These are phyloP conservation scores for Alfaro cultratus DNA, from an alignment of 2,797 vertebrate species.

Conservation along the genomic window DNA sequence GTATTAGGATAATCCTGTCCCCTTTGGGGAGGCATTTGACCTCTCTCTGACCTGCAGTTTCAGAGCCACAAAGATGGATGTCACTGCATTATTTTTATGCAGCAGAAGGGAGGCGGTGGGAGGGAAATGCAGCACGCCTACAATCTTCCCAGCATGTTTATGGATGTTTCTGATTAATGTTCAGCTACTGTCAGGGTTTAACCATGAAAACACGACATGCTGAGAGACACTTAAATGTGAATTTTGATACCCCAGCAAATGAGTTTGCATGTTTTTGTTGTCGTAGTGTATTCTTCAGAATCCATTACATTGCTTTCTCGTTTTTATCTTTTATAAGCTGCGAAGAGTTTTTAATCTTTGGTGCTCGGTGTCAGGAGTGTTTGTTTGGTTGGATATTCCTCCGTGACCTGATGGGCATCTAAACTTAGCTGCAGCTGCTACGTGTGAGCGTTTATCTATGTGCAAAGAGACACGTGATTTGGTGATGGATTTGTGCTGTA, in stretches of 20 bases:
- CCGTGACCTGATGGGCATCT: conserved; percentile 60
- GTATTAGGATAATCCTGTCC: conserved; percentile 24
- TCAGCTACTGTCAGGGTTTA: conserved; percentile 19
- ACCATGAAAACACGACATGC: conserved; percentile 5
- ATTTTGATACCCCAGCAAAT: conserved; percentile 35
- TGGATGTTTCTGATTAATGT: conserved; percentile 40
- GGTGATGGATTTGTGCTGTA: conserved; percentile 42
- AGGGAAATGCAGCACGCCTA: background rate
- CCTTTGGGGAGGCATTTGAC: conserved; percentile 60
- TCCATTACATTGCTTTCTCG: conserved; percentile 12
- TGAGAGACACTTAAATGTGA: conserved; percentile 18
- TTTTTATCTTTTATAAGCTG: conserved; percentile 27
- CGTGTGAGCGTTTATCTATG: conserved; percentile 39
- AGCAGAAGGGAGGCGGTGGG: background rate
- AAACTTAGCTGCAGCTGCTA: conserved; percentile 78
- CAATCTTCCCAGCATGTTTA: conserved; percentile 41
- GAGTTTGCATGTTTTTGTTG: conserved; percentile 24
- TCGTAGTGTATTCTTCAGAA: conserved; percentile 28
- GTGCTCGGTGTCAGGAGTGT: conserved; percentile 41
- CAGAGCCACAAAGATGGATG: conserved; percentile 23
- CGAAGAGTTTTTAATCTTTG: conserved; percentile 46
- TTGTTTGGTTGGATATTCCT: conserved; percentile 35
- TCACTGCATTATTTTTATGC: conserved; percentile 57
- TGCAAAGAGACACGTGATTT: conserved; percentile 48
- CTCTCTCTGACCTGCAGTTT: conserved; percentile 39